These are phyloP conservation scores for Drosophila nannoptera DNA, from an alignment of 1,140 invertebrate genomes.

Conservation along the genomic window DNA sequence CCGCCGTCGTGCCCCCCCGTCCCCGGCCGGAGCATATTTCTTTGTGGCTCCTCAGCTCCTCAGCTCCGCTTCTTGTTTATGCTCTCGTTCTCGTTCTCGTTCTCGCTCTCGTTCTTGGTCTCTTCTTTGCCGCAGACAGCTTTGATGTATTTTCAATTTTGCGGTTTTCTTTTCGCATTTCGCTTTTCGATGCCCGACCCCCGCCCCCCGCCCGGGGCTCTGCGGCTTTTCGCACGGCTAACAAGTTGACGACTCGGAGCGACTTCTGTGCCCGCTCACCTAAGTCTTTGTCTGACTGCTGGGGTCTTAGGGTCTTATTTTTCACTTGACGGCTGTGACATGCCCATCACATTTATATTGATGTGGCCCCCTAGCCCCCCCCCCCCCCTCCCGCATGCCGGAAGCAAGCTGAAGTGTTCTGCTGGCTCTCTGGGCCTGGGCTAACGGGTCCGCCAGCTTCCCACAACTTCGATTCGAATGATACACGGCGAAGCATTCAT, in stretches of 20 bases:
- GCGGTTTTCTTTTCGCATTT: constrained; percentile 48
- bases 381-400: constrained; percentile 15
- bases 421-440: neutral
- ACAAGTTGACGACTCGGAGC: constrained; percentile 39
- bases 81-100: neutral
- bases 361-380: constrained; percentile 25
- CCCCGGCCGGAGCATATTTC: constrained; percentile 18
- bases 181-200: neutral
- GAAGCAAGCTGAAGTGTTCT: constrained; percentile 27
- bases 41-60: constrained; percentile 36
- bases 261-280: constrained; percentile 23
- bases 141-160: constrained; percentile 73
- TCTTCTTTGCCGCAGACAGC: constrained; percentile 45
- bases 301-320: constrained; percentile 8
- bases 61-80: constrained; percentile 2
- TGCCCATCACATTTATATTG: constrained; percentile 36
- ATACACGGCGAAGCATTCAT: neutral
- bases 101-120: neutral
- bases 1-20: constrained; percentile 23
- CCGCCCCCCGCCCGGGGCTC: neutral
- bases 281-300: constrained; percentile 31
- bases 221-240: constrained; percentile 9
- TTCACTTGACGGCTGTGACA: constrained; percentile 31
- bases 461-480: neutral
- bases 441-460: neutral